Percentiles rank a stretch among this genome's conserved stretches.
These are phyloP conservation scores for Andinoacara biseriatus DNA, from an alignment of 2,113 vertebrate species.

Conservation along the genomic window DNA sequence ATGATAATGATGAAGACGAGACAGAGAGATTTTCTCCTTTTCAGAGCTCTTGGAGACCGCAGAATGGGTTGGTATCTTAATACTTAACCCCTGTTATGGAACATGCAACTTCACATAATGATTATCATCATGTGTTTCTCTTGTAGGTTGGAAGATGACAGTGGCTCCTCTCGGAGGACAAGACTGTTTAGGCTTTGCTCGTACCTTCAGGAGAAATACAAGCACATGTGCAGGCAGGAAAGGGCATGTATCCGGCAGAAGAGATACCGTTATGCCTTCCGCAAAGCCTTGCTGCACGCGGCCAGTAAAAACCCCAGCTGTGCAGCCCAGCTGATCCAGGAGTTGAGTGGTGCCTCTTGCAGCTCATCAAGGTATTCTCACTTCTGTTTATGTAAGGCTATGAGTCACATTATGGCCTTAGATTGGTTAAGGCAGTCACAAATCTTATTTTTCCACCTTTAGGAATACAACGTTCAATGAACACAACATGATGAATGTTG, in stretches of 20 bases:
- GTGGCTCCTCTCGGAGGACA: constrained; percentile 85
- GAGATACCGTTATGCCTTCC: constrained; percentile 91
- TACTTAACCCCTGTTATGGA: not conserved
- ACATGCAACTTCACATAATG: not conserved
- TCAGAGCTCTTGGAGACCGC: constrained; percentile 86
- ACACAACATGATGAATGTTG: not conserved
- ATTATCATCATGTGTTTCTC: not conserved
- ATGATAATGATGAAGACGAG: constrained; percentile 78
- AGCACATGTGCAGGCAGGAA: constrained; percentile 97
- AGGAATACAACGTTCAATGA: not conserved
- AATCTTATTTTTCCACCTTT: not conserved
- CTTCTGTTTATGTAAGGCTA: not conserved
- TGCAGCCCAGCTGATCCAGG: constrained; percentile 88
- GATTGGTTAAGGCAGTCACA: not conserved
- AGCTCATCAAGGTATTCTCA: constrained; percentile 81
- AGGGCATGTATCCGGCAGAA: constrained; percentile 91
- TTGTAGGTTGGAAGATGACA: constrained; percentile 79
- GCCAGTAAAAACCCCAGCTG: constrained; percentile 90
- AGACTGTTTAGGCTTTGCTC: constrained; percentile 95
- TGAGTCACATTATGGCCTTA: not conserved
- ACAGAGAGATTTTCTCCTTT: constrained; percentile 86
- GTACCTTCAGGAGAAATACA: constrained; percentile 97
- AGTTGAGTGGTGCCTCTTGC: constrained; percentile 82
- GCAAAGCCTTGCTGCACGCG: constrained; percentile 94
- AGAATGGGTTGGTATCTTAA: constrained; percentile 63